These are phyloP conservation scores for Atrichornis clamosus DNA, from an alignment of 2,113 vertebrate genomes.

Conservation along the genomic window DNA sequence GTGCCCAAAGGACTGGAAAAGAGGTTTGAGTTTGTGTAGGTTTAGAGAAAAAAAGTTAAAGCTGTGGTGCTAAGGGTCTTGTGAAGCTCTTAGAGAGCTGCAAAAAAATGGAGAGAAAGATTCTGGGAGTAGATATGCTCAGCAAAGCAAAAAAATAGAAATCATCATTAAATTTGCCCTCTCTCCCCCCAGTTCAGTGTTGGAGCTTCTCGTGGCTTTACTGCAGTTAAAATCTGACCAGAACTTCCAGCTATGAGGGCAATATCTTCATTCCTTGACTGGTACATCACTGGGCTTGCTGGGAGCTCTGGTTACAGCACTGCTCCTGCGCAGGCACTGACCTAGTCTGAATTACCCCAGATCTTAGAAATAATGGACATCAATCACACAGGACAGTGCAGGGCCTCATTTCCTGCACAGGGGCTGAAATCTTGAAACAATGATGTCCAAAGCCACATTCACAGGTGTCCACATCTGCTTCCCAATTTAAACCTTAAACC, in stretches of 20 bases:
- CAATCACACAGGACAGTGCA: not conserved
- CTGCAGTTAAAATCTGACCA: not conserved
- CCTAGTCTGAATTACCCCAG: not conserved
- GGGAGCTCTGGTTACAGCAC: not conserved
- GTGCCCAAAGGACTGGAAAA: not conserved
- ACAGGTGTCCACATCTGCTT: not conserved
- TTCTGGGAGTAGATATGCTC: fast-evolving
- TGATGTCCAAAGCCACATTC: not conserved
- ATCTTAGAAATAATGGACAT: not conserved
- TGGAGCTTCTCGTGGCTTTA: not conserved
- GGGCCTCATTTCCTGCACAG: not conserved
- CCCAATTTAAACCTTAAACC: not conserved
- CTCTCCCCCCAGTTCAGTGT: not conserved
- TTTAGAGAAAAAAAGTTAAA: not conserved
- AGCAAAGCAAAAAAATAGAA: not conserved
- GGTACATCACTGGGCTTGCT: not conserved
- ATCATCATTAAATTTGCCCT: not conserved
- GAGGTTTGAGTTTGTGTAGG: not conserved
- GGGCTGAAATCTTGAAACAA: not conserved
- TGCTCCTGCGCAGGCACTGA: not conserved
- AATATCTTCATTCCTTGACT: not conserved
- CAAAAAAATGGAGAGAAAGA: not conserved
- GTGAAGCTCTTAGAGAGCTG: not conserved
- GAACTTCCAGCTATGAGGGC: not conserved
- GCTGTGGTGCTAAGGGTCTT: not conserved